These are phyloP conservation scores for Serrognathus titanus DNA, from an alignment of 2,888 invertebrate genomes.

Conservation along the genomic window DNA sequence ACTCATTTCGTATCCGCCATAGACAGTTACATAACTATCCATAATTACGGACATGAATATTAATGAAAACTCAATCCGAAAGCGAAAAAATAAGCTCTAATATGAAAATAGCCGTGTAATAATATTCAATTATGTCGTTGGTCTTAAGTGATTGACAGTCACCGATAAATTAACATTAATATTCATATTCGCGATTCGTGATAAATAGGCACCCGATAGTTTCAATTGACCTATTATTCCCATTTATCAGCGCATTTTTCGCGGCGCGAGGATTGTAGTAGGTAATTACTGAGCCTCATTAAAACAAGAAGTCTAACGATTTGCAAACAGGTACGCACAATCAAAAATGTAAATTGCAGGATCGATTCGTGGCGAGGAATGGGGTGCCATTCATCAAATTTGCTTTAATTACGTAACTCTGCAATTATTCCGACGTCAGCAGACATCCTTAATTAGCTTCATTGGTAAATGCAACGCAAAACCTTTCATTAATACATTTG, in stretches of 20 bases:
- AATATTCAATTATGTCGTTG: constrained; percentile 35
- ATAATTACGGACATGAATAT: constrained; percentile 24
- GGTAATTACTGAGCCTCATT: too few species aligned
- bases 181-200: background rate
- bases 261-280: background rate
- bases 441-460: too few species aligned
- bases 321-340: too few species aligned
- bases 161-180: constrained; percentile 2
- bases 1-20: constrained; percentile 16
- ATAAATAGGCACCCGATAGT: background rate
- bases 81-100: constrained; percentile 29
- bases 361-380: too few species aligned
- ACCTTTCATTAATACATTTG: too few species aligned
- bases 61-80: constrained; percentile 17
- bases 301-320: too few species aligned
- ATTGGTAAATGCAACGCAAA: too few species aligned
- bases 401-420: too few species aligned
- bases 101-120: constrained; percentile 35
- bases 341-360: too few species aligned
- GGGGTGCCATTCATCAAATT: too few species aligned
- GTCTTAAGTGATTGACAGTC: constrained; percentile 13
- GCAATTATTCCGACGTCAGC: too few species aligned
- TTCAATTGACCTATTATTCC: background rate
- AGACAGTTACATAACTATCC: constrained; percentile 19
- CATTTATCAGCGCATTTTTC: background rate